Conservation (phyloP, 2,113 vertebrate species). For the Collichthys lucidus region DNA sequence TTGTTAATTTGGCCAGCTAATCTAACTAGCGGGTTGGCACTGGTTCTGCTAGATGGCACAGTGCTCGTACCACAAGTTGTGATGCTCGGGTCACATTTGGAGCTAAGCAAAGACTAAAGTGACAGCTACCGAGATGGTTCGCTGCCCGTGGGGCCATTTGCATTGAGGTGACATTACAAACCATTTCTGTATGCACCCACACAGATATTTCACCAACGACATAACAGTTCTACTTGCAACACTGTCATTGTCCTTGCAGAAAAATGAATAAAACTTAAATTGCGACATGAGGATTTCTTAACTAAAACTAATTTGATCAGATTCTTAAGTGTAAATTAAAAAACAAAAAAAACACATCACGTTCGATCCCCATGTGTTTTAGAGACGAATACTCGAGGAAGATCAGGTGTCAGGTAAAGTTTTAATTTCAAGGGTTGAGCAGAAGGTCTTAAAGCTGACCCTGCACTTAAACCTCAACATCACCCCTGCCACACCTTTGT, state of each 20-base stretch:
- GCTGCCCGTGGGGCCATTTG: neutral
- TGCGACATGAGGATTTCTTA: neutral
- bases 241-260: neutral
- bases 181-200: neutral
- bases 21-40: neutral
- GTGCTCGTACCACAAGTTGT: too few species aligned
- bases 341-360: neutral
- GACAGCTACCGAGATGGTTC: neutral
- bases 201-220: neutral
- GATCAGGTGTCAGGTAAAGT: conserved; percentile 1
- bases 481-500: neutral
- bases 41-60: too few species aligned
- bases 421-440: conserved; percentile 13
- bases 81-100: neutral
- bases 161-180: neutral
- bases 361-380: neutral
- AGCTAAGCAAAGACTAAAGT: neutral
- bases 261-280: neutral
- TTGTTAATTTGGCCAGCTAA: too few species aligned
- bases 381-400: neutral
- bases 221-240: too few species aligned
- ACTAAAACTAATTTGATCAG: neutral
- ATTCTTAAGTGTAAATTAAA: neutral
- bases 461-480: conserved; percentile 38
- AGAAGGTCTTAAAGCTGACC: conserved; percentile 33